Evolutionary conservation across 2,888 invertebrate species (phyloP).

Genomic region (Bursaphelenchus okinawaensis): DNA sequence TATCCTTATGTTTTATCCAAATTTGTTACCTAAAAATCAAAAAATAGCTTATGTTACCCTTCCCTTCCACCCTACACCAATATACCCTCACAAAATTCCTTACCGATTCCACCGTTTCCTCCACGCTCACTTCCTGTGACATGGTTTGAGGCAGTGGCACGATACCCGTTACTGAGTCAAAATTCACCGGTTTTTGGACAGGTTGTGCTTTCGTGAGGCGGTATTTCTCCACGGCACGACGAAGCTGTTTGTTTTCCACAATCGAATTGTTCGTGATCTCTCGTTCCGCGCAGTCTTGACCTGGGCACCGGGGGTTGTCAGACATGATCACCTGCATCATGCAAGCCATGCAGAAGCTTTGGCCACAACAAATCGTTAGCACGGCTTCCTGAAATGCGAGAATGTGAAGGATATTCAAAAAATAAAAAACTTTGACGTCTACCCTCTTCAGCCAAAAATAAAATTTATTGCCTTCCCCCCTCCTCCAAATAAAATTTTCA

Average conservation of each 20-base stretch:
- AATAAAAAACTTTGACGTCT: too few species aligned
- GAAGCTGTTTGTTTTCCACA: constrained; percentile 46
- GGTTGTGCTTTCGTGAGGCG: background rate
- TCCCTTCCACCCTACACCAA: too few species aligned
- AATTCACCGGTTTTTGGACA: background rate
- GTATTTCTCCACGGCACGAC: constrained; percentile 43
- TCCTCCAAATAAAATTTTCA: too few species aligned
- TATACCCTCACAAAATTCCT: too few species aligned
- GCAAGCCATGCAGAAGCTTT: constrained; percentile 98
- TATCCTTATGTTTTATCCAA: too few species aligned
- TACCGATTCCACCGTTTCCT: too few species aligned
- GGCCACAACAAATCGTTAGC: constrained; percentile 95
- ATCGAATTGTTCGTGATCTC: constrained; percentile 39
- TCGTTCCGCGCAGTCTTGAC: constrained; percentile 12
- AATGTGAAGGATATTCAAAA: background rate
- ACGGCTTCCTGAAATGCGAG: constrained; percentile 89
- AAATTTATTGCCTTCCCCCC: too few species aligned
- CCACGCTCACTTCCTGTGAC: too few species aligned
- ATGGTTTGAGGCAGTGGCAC: background rate
- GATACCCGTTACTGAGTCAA: background rate
- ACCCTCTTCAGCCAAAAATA: too few species aligned
- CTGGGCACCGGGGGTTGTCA: constrained; percentile 19
- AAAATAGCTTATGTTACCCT: too few species aligned
- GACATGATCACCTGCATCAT: constrained; percentile 27
- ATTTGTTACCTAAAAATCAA: too few species aligned